A percentile compares a stretch with the other conserved stretches of the same genome.
phyloP scores from a whole-genome alignment of 2,113 vertebrate genomes.

The Clarias gariepinus region DNA sequence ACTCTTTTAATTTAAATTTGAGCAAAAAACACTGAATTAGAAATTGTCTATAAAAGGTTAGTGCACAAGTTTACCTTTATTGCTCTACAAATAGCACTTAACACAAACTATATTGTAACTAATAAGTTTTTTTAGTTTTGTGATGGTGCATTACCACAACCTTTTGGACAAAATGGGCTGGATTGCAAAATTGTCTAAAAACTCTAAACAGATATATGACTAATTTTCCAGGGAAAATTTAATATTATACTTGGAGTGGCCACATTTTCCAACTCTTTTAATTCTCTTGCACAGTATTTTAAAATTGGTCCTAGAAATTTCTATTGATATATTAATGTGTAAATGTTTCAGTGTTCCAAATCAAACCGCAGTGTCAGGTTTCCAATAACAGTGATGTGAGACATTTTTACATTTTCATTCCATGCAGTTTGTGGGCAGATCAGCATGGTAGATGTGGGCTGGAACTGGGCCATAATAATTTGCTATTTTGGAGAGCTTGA shows the following conservation, averaged over 20 bases:
- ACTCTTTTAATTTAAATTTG: background rate
- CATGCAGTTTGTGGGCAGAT: too few species aligned
- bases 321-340: background rate
- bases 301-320: background rate
- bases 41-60: background rate
- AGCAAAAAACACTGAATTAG: background rate
- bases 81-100: background rate
- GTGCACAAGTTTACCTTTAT: background rate
- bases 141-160: background rate
- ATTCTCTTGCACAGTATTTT: background rate
- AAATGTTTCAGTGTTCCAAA: background rate
- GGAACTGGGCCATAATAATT: too few species aligned
- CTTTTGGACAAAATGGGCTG: background rate
- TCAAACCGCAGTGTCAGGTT: background rate
- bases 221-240: too few species aligned
- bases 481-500: too few species aligned
- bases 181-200: background rate
- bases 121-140: background rate
- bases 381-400: background rate
- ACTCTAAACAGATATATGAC: background rate
- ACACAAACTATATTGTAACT: background rate
- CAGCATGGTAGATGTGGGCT: too few species aligned
- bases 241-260: too few species aligned
- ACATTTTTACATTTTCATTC: background rate
- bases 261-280: background rate